Evolutionary conservation across 2,113 vertebrate species (phyloP), one percentile per base, ranked within the genome.

Genomic region (Siniperca knerii): DNA sequence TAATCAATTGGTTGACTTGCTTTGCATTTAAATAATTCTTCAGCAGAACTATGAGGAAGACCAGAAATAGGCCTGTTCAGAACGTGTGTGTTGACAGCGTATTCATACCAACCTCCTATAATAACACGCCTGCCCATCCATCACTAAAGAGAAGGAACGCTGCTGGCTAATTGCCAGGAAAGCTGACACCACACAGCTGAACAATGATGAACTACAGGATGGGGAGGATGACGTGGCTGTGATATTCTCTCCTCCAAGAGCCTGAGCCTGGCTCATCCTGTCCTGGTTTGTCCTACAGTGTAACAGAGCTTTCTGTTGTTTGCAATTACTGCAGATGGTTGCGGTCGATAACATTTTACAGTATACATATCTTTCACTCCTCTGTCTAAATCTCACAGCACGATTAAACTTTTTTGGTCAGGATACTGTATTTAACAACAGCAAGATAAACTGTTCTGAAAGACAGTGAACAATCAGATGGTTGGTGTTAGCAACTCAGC

Each of bases 151-250:
- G 66, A 67, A 23, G 79, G 46, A 48, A 55, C 9, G 15, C 67
- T 69, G 61, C 54, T 62, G 70, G 77, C 74, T 86, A 87, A 90
- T 78, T 86, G 71, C 81, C 70, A 61, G 68, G 78, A 75, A 86
- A 86, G 75, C 83, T 78, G 83, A 84, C 78, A 88, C 46, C 50
- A 84, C 66, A 64, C 81, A 79, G 85, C 87, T 81, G 81, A 79
- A 86, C 83, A 88, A 83, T 85, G 83, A 88, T 72, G 73, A 82
- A 86, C 75, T 75, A 57, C 71, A 68, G 86, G 79, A 67, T 68
- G 42, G 65, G 64, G 74, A 72, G 66, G 70, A 84, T 79, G 80
- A 85, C 60, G 35, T 81, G 55, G 71, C 75, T 29, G 33, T 75
- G 74, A 72, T 55, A 54, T 54, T 77, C 50, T 57, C 61, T 67